A percentile compares a stretch with the other conserved stretches of the same genome.
phyloP scores from a whole-genome alignment of 2,888 invertebrate genomes.

The Hirtodrosophila histrioides region DNA sequence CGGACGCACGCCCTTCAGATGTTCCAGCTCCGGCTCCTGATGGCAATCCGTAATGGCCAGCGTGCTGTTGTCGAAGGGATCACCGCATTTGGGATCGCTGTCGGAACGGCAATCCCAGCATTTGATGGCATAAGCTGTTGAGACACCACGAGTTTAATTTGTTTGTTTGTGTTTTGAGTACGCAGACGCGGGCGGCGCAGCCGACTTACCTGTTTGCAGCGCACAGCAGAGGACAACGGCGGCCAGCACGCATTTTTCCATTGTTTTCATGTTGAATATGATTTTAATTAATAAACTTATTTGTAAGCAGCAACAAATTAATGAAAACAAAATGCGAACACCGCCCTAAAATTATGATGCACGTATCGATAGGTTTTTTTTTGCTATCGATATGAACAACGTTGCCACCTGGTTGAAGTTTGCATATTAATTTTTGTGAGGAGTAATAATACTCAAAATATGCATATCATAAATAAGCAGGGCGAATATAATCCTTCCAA shows the following conservation, averaged over 20 bases:
- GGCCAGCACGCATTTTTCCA: constrained; percentile 52
- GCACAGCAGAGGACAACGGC: constrained; percentile 42
- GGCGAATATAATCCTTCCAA: too few relatives aligned
- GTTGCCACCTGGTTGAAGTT: constrained; percentile 14
- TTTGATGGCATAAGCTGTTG: constrained; percentile 88
- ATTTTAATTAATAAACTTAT: constrained; percentile 24
- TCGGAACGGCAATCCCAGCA: constrained; percentile 97
- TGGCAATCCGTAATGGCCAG: constrained; percentile 93
- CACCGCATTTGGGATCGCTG: constrained; percentile 94
- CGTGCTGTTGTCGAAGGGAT: constrained; percentile 95
- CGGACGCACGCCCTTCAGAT: constrained; percentile 89
- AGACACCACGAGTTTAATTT: constrained; percentile 6
- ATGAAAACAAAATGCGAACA: constrained; percentile 63
- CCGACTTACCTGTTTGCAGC: constrained; percentile 62
- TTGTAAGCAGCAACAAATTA: constrained; percentile 31
- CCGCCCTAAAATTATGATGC: constrained; percentile 63
- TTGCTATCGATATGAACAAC: constrained; percentile 28
- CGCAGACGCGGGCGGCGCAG: constrained; percentile 42
- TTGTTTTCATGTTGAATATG: constrained; percentile 31
- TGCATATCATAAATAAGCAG: too few relatives aligned
- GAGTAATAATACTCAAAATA: neutral
- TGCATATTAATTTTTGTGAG: neutral
- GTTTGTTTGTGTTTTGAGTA: constrained; percentile 14
- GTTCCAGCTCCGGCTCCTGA: constrained; percentile 86
- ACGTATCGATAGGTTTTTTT: constrained; percentile 40